phyloP scores from a whole-genome alignment of 2,797 vertebrate species.

The Columba guinea region DNA sequence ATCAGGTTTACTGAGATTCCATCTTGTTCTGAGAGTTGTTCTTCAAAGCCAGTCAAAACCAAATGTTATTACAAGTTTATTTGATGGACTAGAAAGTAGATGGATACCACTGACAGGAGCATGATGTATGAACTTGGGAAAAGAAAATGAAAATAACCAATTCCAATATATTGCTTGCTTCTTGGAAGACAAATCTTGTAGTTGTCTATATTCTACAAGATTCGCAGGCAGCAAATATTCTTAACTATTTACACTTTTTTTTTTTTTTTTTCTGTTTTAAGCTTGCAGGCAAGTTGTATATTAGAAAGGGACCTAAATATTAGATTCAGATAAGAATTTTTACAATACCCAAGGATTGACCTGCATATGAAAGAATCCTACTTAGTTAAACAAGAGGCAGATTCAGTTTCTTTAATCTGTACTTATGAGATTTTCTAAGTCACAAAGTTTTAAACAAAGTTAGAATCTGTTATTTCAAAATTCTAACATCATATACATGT shows the following conservation, averaged over 20 bases:
- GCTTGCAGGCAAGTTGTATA: background rate
- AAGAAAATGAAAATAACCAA: conserved; percentile 39
- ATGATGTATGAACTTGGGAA: conserved; percentile 13
- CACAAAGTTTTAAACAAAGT: conserved; percentile 14
- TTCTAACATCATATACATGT: conserved; percentile 24
- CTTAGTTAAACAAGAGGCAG: background rate
- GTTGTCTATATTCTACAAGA: background rate
- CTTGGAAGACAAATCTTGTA: background rate
- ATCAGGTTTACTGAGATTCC: background rate
- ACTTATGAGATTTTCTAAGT: conserved; percentile 5
- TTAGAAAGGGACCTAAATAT: background rate
- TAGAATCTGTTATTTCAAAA: background rate
- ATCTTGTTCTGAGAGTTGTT: conserved; percentile 2
- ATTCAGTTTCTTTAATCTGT: background rate
- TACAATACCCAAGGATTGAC: background rate
- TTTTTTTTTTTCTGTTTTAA: background rate
- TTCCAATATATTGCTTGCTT: background rate
- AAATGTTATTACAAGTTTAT: conserved; percentile 34
- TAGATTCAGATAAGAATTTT: background rate
- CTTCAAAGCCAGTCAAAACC: conserved; percentile 40
- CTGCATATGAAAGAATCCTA: background rate
- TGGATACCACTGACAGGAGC: conserved; percentile 26
- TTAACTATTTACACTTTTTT: background rate
- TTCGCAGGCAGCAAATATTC: background rate
- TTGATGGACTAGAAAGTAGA: conserved; percentile 43